Percentiles rank a stretch among this genome's conserved stretches.
phyloP scores from a whole-genome alignment of 2,113 vertebrate genomes.

The Dascyllus trimaculatus region DNA sequence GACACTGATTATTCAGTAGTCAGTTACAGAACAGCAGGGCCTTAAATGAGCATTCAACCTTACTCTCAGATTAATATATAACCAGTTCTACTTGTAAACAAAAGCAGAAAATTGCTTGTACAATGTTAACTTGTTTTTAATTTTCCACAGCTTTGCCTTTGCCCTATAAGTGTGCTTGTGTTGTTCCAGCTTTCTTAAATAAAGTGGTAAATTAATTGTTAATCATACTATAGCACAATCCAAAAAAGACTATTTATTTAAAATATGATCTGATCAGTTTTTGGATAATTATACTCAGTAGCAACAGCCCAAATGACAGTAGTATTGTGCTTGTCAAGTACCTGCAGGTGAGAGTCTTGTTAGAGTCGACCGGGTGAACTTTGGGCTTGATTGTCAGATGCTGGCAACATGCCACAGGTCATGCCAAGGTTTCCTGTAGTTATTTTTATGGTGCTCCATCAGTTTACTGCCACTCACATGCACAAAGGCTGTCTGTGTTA shows the following conservation, averaged over 20 bases:
- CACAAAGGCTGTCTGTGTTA: background rate
- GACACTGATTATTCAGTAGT: background rate
- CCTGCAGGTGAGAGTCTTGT: conserved; percentile 4
- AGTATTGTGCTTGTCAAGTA: conserved; percentile 10
- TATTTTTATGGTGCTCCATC: conserved; percentile 17
- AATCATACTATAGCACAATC: too few species aligned
- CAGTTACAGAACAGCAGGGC: background rate
- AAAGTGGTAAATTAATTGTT: too few species aligned
- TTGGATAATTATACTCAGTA: background rate
- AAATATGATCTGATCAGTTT: background rate
- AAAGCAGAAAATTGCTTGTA: background rate
- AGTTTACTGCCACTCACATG: background rate
- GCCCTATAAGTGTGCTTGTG: too few species aligned
- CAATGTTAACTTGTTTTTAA: too few species aligned
- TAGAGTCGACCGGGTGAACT: conserved; percentile 16
- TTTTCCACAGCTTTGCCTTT: too few species aligned
- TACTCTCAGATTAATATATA: background rate
- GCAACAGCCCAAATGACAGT: background rate
- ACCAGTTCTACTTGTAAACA: background rate
- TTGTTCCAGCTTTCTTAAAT: too few species aligned
- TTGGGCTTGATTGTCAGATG: conserved; percentile 35
- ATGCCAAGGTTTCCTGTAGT: background rate
- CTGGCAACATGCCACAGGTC: conserved; percentile 8
- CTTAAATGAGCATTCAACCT: background rate
- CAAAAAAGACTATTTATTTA: too few species aligned